phyloP scores from a whole-genome alignment of 2,113 vertebrate species.

The Herpailurus yagouaroundi region DNA sequence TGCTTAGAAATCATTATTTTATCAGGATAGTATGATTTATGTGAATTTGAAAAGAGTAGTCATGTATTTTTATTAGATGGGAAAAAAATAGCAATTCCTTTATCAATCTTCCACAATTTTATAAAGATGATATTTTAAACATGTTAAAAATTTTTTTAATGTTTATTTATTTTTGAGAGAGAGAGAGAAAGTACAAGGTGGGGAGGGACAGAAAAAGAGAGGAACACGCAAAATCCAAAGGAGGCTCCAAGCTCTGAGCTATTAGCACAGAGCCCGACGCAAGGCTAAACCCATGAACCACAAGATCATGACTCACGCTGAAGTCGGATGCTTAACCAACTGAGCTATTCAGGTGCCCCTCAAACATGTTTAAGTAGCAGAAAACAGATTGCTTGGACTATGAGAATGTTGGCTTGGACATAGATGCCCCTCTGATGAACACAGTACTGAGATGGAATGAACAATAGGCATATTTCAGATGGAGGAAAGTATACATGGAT shows the following conservation, averaged over 20 bases:
- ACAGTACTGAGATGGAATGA: neutral
- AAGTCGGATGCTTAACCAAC: too few relatives aligned
- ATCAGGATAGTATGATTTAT: neutral
- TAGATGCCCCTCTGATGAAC: neutral
- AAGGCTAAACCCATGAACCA: too few relatives aligned
- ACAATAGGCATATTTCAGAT: neutral
- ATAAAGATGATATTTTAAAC: constrained; percentile 20
- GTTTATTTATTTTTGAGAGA: too few relatives aligned
- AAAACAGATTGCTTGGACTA: neutral
- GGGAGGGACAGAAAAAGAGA: too few relatives aligned
- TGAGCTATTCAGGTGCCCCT: too few relatives aligned
- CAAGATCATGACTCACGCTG: too few relatives aligned
- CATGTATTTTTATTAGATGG: constrained; percentile 6
- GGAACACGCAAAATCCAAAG: too few relatives aligned
- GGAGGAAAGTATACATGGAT: neutral
- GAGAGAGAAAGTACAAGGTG: too few relatives aligned
- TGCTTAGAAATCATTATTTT: constrained; percentile 1
- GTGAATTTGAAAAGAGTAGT: constrained; percentile 5
- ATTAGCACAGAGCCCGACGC: too few relatives aligned
- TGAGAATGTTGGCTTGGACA: neutral
- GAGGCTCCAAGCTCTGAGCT: too few relatives aligned
- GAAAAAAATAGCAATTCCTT: neutral
- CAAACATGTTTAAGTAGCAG: neutral
- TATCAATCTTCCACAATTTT: neutral
- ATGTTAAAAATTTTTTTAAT: neutral